These are phyloP conservation scores for Chironomus tepperi DNA, from an alignment of 1,140 invertebrate species.

Conservation along the genomic window DNA sequence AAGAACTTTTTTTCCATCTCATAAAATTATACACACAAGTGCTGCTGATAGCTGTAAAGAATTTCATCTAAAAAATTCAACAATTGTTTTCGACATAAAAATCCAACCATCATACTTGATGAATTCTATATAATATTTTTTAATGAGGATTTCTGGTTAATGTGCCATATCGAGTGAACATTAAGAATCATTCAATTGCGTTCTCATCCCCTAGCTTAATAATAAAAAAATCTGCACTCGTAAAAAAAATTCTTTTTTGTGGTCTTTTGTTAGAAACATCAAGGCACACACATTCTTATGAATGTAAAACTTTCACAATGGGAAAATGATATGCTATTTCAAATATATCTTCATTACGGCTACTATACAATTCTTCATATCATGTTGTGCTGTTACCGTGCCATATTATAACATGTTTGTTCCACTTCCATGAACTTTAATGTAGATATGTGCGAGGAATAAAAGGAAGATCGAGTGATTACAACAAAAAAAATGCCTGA, in stretches of 20 bases:
- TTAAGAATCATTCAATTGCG: background rate
- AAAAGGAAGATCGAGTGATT: background rate
- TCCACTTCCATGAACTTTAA: slow-evolving; percentile 16
- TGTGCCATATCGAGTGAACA: slow-evolving; percentile 15
- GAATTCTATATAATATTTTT: background rate
- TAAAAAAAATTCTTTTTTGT: background rate
- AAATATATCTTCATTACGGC: no score
- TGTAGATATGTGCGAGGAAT: background rate
- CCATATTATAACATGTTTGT: slow-evolving; percentile 17
- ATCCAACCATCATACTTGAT: no score
- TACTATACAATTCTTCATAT: no score
- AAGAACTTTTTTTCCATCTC: no score
- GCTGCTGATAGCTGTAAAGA: no score
- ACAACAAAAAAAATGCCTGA: no score
- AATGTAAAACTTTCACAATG: no score
- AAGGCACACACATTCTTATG: no score
- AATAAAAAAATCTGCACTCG: background rate
- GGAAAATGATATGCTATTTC: no score
- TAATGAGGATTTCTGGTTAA: slow-evolving; percentile 22
- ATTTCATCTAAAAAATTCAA: no score
- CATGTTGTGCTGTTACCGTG: background rate
- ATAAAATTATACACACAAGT: no score
- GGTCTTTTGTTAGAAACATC: background rate
- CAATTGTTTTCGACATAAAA: no score
- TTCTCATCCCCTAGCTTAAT: background rate